These are phyloP conservation scores for Drosophila sp. DNA, from an alignment of 1,140 invertebrate species.

Conservation along the genomic window DNA sequence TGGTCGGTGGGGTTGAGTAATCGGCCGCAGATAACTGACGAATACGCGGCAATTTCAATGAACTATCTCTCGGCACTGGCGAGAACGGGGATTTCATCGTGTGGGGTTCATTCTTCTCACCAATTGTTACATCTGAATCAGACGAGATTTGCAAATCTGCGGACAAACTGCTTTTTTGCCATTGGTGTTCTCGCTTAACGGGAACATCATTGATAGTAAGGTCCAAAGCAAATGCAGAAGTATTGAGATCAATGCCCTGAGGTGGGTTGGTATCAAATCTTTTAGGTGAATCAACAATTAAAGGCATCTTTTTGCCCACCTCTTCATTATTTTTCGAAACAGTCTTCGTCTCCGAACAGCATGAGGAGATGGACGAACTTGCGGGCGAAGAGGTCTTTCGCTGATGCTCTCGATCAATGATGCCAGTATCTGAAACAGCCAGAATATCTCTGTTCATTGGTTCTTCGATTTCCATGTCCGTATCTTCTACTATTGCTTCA, in stretches of 20 bases:
- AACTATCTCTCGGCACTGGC: background rate
- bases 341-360: too few relatives aligned
- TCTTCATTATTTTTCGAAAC: too few relatives aligned
- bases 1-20: background rate
- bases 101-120: background rate
- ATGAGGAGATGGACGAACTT: too few relatives aligned
- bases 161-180: background rate
- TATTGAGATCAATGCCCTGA: background rate
- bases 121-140: background rate
- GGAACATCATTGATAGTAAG: background rate
- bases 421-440: background rate
- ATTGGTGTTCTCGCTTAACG: background rate
- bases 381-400: too few relatives aligned
- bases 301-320: too few relatives aligned
- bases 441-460: background rate
- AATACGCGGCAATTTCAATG: background rate
- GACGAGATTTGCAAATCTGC: background rate
- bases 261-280: background rate
- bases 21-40: background rate
- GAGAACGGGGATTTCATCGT: background rate
- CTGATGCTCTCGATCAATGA: too few relatives aligned
- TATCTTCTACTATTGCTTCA: background rate
- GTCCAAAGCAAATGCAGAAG: background rate
- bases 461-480: background rate
- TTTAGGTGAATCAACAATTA: too few relatives aligned